Conservation (phyloP, 2,888 invertebrate genomes). For the Scaptodrosophila latifasciaeformis region DNA sequence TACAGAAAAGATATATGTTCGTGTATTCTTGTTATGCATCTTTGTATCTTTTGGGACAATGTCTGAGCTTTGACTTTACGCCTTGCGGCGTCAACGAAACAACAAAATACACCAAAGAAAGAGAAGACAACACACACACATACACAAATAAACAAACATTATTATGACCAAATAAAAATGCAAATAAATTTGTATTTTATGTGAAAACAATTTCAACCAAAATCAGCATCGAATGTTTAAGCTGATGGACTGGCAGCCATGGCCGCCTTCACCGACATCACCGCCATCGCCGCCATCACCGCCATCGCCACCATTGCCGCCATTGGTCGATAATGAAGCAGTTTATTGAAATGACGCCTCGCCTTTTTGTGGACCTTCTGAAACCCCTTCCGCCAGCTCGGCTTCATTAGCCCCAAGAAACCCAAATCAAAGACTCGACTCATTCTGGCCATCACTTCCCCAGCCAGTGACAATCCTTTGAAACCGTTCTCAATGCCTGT, state of each 20-base stretch:
- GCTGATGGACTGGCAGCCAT: constrained; percentile 30
- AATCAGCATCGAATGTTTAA: constrained; percentile 19
- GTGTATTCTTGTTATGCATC: too few relatives aligned
- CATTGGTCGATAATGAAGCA: constrained; percentile 44
- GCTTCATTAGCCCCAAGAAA: constrained; percentile 28
- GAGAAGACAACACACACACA: constrained; percentile 2
- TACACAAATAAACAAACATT: constrained; percentile 59
- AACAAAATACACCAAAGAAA: constrained; percentile 8
- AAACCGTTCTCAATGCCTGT: too few relatives aligned
- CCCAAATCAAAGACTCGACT: too few relatives aligned
- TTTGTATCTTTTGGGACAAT: constrained; percentile 37
- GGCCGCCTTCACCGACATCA: background rate
- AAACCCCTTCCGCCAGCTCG: too few relatives aligned
- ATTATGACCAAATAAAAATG: constrained; percentile 67
- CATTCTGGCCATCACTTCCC: too few relatives aligned
- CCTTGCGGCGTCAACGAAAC: constrained; percentile 28
- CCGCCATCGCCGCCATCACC: background rate
- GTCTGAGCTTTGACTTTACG: constrained; percentile 48
- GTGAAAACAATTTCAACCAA: constrained; percentile 58
- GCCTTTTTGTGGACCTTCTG: constrained; percentile 19
- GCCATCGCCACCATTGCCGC: constrained; percentile 1
- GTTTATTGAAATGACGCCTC: constrained; percentile 56
- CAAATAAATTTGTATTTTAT: constrained; percentile 68
- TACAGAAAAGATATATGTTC: too few relatives aligned
- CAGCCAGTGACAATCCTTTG: too few relatives aligned